Base-by-base conservation (phyloP, 2,888 invertebrate species). In the Pachymerium ferrugineum region DNA sequence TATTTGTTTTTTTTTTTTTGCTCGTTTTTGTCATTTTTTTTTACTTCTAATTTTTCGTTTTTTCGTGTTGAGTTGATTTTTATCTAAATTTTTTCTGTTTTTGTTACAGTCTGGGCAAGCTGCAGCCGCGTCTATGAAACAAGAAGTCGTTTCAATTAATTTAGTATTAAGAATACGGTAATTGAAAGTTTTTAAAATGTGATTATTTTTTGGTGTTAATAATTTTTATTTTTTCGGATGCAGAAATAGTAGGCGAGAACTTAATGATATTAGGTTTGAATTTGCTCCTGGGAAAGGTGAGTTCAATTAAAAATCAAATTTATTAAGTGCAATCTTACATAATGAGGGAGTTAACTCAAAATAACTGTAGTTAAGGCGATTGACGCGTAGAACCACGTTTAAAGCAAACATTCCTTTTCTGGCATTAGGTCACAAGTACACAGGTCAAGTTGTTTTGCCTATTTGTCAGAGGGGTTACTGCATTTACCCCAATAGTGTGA, bases 201-300 rank as follows among this genome's bases (percentile, higher is more conserved):
- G 12, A 74, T 19, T 22, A 6, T 33, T 33, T 8, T 33, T 33
- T 8, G 33, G 33, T 33, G 12, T 33, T 33, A 6, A 33, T 33
- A 67, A 29, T 14, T 22, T n/a, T 25, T 38, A 28, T 38, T n/a
- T 33, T 33, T 16, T 71, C 76, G 76, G 75, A 82, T 83, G 70
- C 81, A 92, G 92, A 79, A 98, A 98, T 85, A 87, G 90, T 62
- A 89, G 89, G 77, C 87, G 91, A 74, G 97, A 98, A 83, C 84
- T 99, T 77, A 97, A 98, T 83, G 98, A 99, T 83, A 99, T 99
- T 79, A 89, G 96, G 78, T 99, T 99, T 83, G 97, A 99, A 84
- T 99, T 93, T 82, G 91, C 93, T 19, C 88, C 90, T 30, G 94
- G 94, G 22, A 91, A 93, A 83, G 83, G 75, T 75, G 71, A 29